Evolutionary conservation across 2,888 invertebrate species (phyloP), one percentile per base, ranked within the genome.

Genomic region (Xanthorhoe designata): DNA sequence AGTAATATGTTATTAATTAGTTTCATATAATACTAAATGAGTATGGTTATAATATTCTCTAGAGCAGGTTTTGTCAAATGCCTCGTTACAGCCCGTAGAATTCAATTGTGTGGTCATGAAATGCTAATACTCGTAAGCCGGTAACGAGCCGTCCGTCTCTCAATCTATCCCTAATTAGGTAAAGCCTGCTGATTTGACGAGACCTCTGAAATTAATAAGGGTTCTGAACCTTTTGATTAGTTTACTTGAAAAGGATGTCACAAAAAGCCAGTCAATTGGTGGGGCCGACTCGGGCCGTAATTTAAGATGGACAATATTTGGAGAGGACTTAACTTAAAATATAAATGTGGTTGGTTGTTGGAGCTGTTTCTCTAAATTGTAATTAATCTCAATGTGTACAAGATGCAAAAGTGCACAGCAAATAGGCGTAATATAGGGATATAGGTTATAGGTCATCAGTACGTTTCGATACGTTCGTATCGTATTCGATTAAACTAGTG

Each of bases 101-200:
- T 42, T 50, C 50, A 62, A 62, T 57, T 32, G 45, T 42, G 45
- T 17, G 24, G n/a, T 57, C 53, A 54, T 59, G 35, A 50, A 64
- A 64, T 53, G 58, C 49, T 52, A 38, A 63, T 63, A 53, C 38
- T 59, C 47, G 35, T 58, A 51, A 63, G 15, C 63, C 19, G 38
- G 29, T 51, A 59, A 61, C 53, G 61, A 55, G 49, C 24, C 24
- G 49, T 52, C 38, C 55, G 64, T 10, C 38, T 13, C 19, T 58
- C 52, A 51, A 52, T 64, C 63, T 63, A 38, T 42, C 49, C 53
- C 57, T 64, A 71, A 73, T 71, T 70, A 68, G 63, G 66, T 64
- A 63, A 68, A 64, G 47, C 63, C 61, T 56, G 61, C 58, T 64
- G 64, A 70, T 70, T 68, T 56, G 59, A 70, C 63, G 49, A 50